A percentile compares a stretch with the other conserved stretches of the same genome.
Conservation (phyloP, 2,113 vertebrate genomes). For the Scalopus aquaticus region DNA sequence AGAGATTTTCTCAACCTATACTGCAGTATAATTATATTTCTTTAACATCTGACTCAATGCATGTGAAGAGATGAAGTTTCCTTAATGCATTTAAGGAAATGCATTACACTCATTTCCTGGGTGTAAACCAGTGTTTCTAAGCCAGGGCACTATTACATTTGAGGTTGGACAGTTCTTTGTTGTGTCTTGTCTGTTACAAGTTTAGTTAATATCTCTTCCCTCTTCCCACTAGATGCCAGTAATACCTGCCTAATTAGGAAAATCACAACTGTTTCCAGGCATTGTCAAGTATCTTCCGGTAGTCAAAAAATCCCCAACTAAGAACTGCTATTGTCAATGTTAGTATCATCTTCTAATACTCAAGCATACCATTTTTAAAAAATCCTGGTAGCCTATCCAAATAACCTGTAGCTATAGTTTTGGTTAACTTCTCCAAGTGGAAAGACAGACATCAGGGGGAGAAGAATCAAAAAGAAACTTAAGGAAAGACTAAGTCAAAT, state of each 20-base stretch:
- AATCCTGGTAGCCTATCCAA: not conserved
- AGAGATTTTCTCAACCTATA: not conserved
- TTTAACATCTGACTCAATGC: slow-evolving; percentile 22
- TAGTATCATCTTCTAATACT: not conserved
- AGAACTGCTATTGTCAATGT: not conserved
- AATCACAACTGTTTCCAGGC: not conserved
- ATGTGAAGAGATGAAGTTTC: not conserved
- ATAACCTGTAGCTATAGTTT: not conserved
- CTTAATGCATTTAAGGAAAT: not conserved
- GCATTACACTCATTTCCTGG: not conserved
- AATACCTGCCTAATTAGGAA: not conserved
- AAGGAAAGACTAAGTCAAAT: not conserved
- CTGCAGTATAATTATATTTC: slow-evolving; percentile 29
- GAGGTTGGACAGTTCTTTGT: not conserved
- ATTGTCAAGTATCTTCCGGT: not conserved
- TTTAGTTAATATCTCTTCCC: not conserved
- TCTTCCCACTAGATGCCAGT: not conserved
- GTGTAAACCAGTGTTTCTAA: not conserved
- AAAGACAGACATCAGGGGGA: not conserved
- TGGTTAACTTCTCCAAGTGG: not conserved
- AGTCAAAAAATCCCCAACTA: not conserved
- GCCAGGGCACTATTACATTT: not conserved
- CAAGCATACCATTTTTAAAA: not conserved
- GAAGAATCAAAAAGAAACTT: not conserved
- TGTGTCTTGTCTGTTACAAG: no score